Percentiles rank a stretch among this genome's conserved stretches.
Evolutionary conservation across 2,797 vertebrate species (phyloP).

Genomic region (Melanotaenia nigrans): DNA sequence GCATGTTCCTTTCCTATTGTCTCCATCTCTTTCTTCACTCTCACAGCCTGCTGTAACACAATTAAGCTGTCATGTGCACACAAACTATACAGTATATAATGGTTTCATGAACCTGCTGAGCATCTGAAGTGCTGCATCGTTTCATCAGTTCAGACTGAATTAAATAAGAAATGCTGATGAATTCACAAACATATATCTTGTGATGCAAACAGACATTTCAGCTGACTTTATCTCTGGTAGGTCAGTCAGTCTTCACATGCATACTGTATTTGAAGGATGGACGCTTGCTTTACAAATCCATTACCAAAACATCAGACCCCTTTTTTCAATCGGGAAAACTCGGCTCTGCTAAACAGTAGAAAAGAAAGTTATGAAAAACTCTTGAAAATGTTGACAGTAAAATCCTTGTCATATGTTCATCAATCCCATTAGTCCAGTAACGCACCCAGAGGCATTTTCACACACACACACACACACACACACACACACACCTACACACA

Average conservation of each 20-base stretch:
- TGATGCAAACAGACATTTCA: slow-evolving; percentile 5
- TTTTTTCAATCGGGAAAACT: slow-evolving; percentile 26
- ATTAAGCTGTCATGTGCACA: background rate
- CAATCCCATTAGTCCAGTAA: slow-evolving; percentile 54
- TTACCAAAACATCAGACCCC: slow-evolving; percentile 35
- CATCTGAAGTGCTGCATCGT: background rate
- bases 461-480: slow-evolving; percentile 18
- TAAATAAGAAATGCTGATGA: background rate
- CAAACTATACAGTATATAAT: background rate
- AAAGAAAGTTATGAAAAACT: slow-evolving; percentile 55
- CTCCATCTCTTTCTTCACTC: background rate
- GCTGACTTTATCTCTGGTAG: background rate
- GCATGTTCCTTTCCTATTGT: background rate
- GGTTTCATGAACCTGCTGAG: background rate
- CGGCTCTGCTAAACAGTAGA: slow-evolving; percentile 25
- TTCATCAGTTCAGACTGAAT: background rate
- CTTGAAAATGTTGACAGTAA: slow-evolving; percentile 41
- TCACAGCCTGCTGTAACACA: background rate
- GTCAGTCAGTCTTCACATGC: slow-evolving; percentile 5
- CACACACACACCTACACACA: slow-evolving; percentile 6
- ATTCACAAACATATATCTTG: slow-evolving; percentile 1
- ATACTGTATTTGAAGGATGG: background rate
- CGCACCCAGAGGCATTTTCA: slow-evolving; percentile 33
- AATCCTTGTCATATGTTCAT: slow-evolving; percentile 57
- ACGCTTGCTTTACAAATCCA: background rate